A percentile compares a stretch with the other conserved stretches of the same genome.
Conservation (phyloP, 2,797 vertebrate species). For the Ctenosaura bakeri region DNA sequence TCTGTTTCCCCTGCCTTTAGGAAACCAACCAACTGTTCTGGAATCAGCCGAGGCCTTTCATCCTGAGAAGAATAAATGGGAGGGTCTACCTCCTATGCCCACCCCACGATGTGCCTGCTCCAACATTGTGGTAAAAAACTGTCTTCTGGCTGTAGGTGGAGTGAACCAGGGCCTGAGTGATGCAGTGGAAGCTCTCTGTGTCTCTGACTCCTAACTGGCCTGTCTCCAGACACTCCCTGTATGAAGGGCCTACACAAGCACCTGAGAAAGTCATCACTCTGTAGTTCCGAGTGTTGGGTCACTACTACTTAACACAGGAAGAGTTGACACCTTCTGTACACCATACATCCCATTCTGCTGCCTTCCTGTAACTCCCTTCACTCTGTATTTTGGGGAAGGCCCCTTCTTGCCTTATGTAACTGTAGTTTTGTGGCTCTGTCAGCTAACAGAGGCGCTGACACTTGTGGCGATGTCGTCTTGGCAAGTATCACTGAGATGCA, state of each 20-base stretch:
- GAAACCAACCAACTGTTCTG: constrained; percentile 93
- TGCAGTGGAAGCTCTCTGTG: constrained; percentile 93
- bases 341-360: neutral
- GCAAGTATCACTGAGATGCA: neutral
- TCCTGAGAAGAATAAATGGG: constrained; percentile 93
- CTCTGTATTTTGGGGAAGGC: neutral
- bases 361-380: constrained; percentile 10
- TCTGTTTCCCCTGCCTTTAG: constrained; percentile 72
- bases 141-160: constrained; percentile 93
- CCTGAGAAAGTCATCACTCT: neutral
- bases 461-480: neutral
- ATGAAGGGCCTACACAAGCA: neutral
- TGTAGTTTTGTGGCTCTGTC: neutral
- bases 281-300: neutral
- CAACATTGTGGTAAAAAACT: constrained; percentile 89
- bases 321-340: neutral
- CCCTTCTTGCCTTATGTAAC: fast-evolving
- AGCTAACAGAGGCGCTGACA: neutral
- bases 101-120: constrained; percentile 94
- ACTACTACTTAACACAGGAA: neutral
- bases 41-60: constrained; percentile 93
- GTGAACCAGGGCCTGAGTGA: constrained; percentile 94
- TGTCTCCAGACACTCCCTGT: fast-evolving
- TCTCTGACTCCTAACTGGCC: constrained; percentile 82
- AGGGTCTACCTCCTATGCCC: constrained; percentile 89